Evolutionary conservation across 2,113 vertebrate genomes (phyloP), one percentile per base, ranked within the genome.

Genomic region (Rutilus rutilus): DNA sequence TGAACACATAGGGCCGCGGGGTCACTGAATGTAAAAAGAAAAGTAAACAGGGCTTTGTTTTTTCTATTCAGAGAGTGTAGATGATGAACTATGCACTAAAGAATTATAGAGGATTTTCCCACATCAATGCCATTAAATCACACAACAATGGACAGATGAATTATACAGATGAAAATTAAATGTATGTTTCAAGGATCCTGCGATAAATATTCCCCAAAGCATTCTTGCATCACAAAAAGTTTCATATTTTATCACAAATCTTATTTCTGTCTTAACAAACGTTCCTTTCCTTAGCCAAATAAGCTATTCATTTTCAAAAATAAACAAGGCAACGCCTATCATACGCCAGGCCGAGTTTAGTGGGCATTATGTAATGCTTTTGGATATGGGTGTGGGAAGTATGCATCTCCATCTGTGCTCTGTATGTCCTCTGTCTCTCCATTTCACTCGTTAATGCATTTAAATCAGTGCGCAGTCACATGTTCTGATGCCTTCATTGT

Each of bases 321-420:
- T 21, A 15, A 25, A 27, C 78, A 67, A 5, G 65, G 74, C 64
- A 50, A 81, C 25, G 15, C 19, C 73, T 54, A 75, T 65, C 64
- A 62, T 47, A 79, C 69, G 87, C 84, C 92, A 90, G 89, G 90
- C 88, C 92, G 90, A 91, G 90, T 90, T 86, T 45, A 30, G 87
- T 64, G 83, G 78, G 27, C 54, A 84, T 94, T 93, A 93, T 85
- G 85, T 93, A 93, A 94, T 62, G 69, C 89, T 90, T 90, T 86
- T 92, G 88, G 90, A 90, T 92, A 91, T 91, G 85, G 85, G 86
- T 71, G 39, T 85, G 17, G 87, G 75, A 84, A 85, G 83, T 23
- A 62, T 88, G 45, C 74, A 33, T 91, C 78, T 71, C 71, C 77
- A 75, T 82, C 65, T 64, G 69, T 47, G 78, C 69, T 75, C 81